Base-by-base conservation (phyloP, 2,797 vertebrate species). In the Cynodonichthys magdalenae region DNA sequence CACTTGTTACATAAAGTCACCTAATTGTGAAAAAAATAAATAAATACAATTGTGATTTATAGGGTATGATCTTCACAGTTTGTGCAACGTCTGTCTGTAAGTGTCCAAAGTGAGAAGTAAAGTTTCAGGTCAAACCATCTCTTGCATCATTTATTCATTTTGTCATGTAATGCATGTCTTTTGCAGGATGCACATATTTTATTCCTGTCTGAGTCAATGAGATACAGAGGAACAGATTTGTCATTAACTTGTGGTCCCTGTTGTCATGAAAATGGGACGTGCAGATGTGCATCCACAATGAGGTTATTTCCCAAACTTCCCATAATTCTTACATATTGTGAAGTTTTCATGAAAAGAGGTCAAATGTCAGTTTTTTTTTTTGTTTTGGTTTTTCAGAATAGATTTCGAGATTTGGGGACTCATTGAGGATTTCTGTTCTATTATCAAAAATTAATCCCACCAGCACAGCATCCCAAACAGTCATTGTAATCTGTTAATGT, bases 211-310 rank as follows among this genome's bases (percentile, higher is more conserved):
- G 62, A 44, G 29, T 87, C 66, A 69, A 10, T 54, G 65, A 69
- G 74, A 77, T 71, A 82, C 75, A 68, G 70, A 73, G 67, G 68
- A 73, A 74, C 56, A 82, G 72, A 76, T 63, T 42, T 53, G 75
- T 80, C 73, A 81, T 87, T 75, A 66, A 82, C 71, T 71, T 48
- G 59, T 60, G 64, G 63, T 59, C 58, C 31, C 66, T 63, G 76
- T 84, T 53, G 69, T 81, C 82, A 36, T 60, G 3, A 51, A 69
- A 64, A 67, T 68, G 82, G 78, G 79, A 87, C 70, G 77, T 87
- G 81, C 81, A 59, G 67, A 75, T 60, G 52, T 62, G 77, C 75
- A 4, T 46, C 47, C 45, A 52, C 47, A 27, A 41, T 6, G 14
- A 66, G 12, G n/a, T 62, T 54, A 34, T 63, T 66, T 78, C 44